phyloP scores from a whole-genome alignment of 2,113 vertebrate genomes.

The Syngnathoides biaculeatus region DNA sequence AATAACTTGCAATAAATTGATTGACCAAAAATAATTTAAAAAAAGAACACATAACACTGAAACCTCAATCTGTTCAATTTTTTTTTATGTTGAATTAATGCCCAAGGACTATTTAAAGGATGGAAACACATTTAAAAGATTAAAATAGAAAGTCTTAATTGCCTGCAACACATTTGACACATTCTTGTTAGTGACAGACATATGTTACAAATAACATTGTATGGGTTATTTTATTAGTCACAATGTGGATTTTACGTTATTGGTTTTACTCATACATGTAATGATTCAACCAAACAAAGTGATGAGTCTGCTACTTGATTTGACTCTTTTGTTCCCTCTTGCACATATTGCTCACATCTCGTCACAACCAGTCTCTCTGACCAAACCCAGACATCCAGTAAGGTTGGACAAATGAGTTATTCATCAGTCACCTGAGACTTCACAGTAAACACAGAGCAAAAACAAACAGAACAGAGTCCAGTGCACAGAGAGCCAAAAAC shows the following conservation, averaged over 20 bases:
- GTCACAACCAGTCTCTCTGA: conserved; percentile 8
- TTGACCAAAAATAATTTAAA: background rate
- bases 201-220: background rate
- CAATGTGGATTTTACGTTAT: background rate
- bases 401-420: conserved; percentile 50
- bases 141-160: background rate
- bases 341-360: conserved; percentile 2
- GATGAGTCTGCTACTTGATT: background rate
- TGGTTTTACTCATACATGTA: background rate
- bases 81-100: background rate
- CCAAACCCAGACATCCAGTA: conserved; percentile 20
- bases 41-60: background rate
- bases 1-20: background rate
- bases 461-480: conserved; percentile 51
- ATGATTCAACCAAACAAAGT: background rate
- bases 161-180: background rate
- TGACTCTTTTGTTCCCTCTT: background rate
- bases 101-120: background rate
- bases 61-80: background rate
- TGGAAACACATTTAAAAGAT: too few relatives aligned
- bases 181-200: background rate
- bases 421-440: conserved; percentile 59
- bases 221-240: background rate
- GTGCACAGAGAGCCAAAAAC: conserved; percentile 31
- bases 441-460: conserved; percentile 64